Evolutionary conservation across 2,113 vertebrate genomes (phyloP), one percentile per base, ranked within the genome.

Genomic region (Mormoops blainvillei): DNA sequence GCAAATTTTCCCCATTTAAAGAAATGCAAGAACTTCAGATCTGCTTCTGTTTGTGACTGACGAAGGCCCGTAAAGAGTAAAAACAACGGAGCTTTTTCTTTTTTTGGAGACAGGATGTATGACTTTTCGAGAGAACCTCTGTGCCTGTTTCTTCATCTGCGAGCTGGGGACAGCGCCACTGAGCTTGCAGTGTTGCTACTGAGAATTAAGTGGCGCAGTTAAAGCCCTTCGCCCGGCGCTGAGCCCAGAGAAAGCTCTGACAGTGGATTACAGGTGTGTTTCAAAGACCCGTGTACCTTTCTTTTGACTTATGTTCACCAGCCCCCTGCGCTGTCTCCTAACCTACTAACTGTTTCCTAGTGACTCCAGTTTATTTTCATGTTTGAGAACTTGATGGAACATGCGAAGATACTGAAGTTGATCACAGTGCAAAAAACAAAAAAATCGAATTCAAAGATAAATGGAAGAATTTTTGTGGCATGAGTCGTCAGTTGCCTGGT

Each of bases 371-470:
- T 97, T 97, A 97, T 94, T 94, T 98, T 92, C 96, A 91, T 20
- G 52, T 94, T 63, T 81, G 89, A 88, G 98, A 98, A 91, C 84
- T 97, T 76, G 97, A 98, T 65, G 94, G 91, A 3, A 9, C 78
- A 89, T 97, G 97, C 88, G 92, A 94, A 97, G 83, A 94, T 20
- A 10, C 98, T 36, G 97, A 97, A 92, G 97, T 68, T 20, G 20
- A 67, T 65, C 33, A 36, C 41, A 54, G 87, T 98, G 91, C 87
- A 97, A 50, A 97, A 41, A 13, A 87, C 97, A 95, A 98, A 96
- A 87, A 91, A 81, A 97, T 77, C 48, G 94, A 89, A 97, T 97
- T 86, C 87, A 98, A 97, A 97, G 97, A 97, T 94, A 98, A 97
- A 95, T 94, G 91, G 96, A 98, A 95, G 96, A 94, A 19, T 89